Evolutionary conservation across 2,113 vertebrate species (phyloP).

Genomic region (Nannospalax galili): DNA sequence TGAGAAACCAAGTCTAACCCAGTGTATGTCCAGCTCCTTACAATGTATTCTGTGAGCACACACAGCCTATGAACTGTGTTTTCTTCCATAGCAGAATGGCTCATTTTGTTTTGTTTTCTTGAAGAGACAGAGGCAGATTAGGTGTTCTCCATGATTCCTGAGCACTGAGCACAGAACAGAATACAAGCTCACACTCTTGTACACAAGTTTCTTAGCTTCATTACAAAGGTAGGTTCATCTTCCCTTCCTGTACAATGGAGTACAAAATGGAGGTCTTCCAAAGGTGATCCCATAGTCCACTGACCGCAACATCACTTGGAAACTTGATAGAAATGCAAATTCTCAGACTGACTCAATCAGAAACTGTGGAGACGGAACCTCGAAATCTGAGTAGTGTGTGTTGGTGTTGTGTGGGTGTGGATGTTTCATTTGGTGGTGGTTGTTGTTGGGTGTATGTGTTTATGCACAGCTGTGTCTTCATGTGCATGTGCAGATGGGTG

Average conservation of each 20-base stretch:
- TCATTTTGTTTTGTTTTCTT: slow-evolving; percentile 12
- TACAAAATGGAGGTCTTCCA: background rate
- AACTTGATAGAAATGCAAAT: slow-evolving; percentile 48
- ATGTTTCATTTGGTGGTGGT: background rate
- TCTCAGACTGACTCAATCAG: slow-evolving; percentile 14
- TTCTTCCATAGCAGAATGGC: background rate
- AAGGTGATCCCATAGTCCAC: background rate
- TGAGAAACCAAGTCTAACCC: slow-evolving; percentile 18
- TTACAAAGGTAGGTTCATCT: background rate
- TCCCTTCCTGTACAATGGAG: background rate
- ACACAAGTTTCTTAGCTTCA: background rate
- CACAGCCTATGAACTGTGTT: background rate
- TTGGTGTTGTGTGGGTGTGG: background rate
- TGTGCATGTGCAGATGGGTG: background rate
- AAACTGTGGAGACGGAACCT: slow-evolving; percentile 10
- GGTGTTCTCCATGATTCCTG: background rate
- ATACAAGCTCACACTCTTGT: background rate
- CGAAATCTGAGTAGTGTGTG: background rate
- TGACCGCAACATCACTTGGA: background rate
- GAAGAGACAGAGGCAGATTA: background rate
- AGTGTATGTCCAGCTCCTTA: background rate
- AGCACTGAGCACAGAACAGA: background rate
- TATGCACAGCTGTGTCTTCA: background rate
- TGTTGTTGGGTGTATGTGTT: background rate
- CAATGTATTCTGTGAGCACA: background rate